Evolutionary conservation across 2,797 vertebrate species (phyloP), one percentile per base, ranked within the genome.

Genomic region (Cercopithecus petaurista): DNA sequence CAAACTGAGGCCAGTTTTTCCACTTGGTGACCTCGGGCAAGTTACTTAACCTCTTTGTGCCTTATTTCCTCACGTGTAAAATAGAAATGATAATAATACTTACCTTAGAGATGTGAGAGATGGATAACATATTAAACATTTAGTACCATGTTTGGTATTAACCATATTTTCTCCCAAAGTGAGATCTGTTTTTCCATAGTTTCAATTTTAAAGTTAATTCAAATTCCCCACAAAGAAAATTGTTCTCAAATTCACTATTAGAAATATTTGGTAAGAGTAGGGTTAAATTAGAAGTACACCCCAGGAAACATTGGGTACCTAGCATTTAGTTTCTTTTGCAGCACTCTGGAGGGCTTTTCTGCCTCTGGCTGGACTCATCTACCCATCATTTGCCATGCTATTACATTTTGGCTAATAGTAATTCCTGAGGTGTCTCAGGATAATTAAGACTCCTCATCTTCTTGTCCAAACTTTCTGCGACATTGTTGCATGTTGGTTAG

Each of bases 161-260:
- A 72, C 21, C 70, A 93, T 9, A 33, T 14, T 52, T 84, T 95
- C 93, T 75, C 41, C 67, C 61, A 91, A 61, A 88, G 39, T 95
- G 67, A 89, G 76, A 91, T 90, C 50, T 88, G 28, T 82, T 93
- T 96, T 50, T 72, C 6, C 10, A 83, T 61, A 79, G 52, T 96
- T 96, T 82, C 41, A 85, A n/a, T 80, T 94, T 76, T 73, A 85
- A 73, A 94, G 73, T 89, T 87, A 91, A 83, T 92, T 72, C 7
- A 33, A 24, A 73, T 87, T 96, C 70, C 8, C 39, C 36, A 12
- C 22, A 96, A 84, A 52, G 96, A 96, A 96, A 91, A 57, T 59
- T 91, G 57, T 57, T 57, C 28, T 95, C 33, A 90, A 61, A 72
- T 94, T 94, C 26, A 70, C 77, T 90, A 46, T 91, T 73, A 76